A percentile compares a stretch with the other conserved stretches of the same genome.
Conservation (phyloP, 1,140 invertebrate species). For the Zaprionus africanus region DNA sequence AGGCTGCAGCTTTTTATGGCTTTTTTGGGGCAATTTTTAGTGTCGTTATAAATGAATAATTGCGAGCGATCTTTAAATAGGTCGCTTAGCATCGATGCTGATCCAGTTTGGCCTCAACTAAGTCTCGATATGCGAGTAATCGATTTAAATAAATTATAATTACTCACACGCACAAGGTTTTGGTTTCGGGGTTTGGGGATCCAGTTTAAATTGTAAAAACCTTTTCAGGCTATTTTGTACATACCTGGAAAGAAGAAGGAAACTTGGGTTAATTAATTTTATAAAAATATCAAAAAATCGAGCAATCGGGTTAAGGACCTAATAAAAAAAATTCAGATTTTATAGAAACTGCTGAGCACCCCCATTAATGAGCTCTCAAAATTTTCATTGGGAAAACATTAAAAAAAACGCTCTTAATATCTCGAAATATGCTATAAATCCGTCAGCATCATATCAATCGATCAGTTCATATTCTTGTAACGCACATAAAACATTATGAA, state of each 20-base stretch:
- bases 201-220: slow-evolving; percentile 26
- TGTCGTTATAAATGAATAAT: slow-evolving; percentile 75
- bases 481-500: slow-evolving; percentile 16
- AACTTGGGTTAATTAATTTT: slow-evolving; percentile 40
- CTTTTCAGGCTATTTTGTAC: slow-evolving; percentile 35
- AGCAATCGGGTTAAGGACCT: background rate
- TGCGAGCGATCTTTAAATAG: slow-evolving; percentile 59
- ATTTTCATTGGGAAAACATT: background rate
- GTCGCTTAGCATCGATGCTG: slow-evolving; percentile 46
- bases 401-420: slow-evolving; percentile 6
- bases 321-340: background rate
- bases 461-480: slow-evolving; percentile 3
- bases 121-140: slow-evolving; percentile 41
- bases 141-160: slow-evolving; percentile 81
- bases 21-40: slow-evolving; percentile 38
- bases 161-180: slow-evolving; percentile 61
- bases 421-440: slow-evolving; percentile 15
- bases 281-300: slow-evolving; percentile 4
- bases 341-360: background rate
- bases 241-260: slow-evolving; percentile 59
- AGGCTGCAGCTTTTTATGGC: background rate
- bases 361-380: background rate
- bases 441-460: slow-evolving; percentile 29
- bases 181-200: slow-evolving; percentile 1
- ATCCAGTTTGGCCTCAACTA: slow-evolving; percentile 59